These are phyloP conservation scores for Manis pentadactyla DNA, from an alignment of 2,797 vertebrate genomes.

Conservation along the genomic window DNA sequence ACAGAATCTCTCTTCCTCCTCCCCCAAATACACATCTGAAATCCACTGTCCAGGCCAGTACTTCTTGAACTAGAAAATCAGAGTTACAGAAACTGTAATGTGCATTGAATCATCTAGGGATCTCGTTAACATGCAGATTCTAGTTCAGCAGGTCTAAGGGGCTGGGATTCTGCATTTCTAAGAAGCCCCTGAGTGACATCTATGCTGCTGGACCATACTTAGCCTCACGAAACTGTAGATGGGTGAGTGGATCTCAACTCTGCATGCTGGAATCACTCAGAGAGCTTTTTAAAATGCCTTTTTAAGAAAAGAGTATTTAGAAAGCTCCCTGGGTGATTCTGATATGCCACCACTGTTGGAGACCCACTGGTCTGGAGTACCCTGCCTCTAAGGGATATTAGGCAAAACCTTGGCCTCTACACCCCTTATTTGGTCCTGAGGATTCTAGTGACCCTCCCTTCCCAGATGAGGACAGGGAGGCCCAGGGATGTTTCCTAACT, in stretches of 20 bases:
- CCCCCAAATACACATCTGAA: neutral
- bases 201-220: neutral
- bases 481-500: neutral
- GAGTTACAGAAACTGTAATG: neutral
- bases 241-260: neutral
- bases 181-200: neutral
- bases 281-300: neutral
- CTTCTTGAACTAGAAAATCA: neutral
- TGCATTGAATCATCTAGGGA: neutral
- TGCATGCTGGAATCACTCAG: neutral
- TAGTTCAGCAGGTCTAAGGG: neutral
- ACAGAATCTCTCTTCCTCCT: neutral
- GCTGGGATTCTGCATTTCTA: neutral
- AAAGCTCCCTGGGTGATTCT: neutral
- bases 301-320: neutral
- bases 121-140: neutral
- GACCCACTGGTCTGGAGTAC: too few species aligned
- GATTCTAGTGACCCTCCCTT: neutral
- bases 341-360: fast-evolving
- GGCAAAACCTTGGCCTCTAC: neutral
- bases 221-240: neutral
- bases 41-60: neutral
- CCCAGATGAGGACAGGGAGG: neutral
- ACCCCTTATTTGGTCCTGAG: neutral
- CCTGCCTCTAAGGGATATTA: fast-evolving